Evolutionary conservation across 2,888 invertebrate genomes (phyloP).

Genomic region (Apodemia hepburni): DNA sequence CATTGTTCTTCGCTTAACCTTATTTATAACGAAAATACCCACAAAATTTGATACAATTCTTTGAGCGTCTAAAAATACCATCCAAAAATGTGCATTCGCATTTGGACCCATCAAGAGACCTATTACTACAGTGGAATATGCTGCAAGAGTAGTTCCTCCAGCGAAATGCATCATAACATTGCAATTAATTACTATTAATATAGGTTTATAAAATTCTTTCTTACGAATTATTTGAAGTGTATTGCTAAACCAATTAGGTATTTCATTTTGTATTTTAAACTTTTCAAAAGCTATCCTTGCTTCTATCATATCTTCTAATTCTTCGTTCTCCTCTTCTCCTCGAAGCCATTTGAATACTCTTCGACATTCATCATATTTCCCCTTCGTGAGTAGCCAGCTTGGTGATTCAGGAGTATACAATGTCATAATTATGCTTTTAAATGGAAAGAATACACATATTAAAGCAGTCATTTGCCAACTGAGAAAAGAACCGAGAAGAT

Average conservation of each 20-base stretch:
- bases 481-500: constrained; percentile 79
- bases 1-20: constrained; percentile 78
- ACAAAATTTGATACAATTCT: constrained; percentile 79
- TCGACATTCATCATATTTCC: constrained; percentile 73
- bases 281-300: constrained; percentile 40
- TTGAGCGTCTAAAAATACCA: constrained; percentile 81
- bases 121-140: constrained; percentile 83
- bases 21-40: constrained; percentile 80
- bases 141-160: constrained; percentile 83
- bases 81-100: constrained; percentile 82
- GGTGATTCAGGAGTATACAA: constrained; percentile 81
- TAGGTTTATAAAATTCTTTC: constrained; percentile 77
- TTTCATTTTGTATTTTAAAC: constrained; percentile 35
- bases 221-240: constrained; percentile 41
- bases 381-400: constrained; percentile 80
- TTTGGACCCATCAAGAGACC: constrained; percentile 74
- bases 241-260: constrained; percentile 26
- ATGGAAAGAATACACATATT: constrained; percentile 60
- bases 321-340: constrained; percentile 66
- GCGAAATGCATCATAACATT: constrained; percentile 82
- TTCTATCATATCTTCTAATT: constrained; percentile 53
- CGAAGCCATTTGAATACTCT: constrained; percentile 78
- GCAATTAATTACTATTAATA: constrained; percentile 78
- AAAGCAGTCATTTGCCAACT: constrained; percentile 78
- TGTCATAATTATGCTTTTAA: constrained; percentile 61